Base-by-base conservation (phyloP, 1,140 invertebrate genomes). In the Bradysia coprophila region DNA sequence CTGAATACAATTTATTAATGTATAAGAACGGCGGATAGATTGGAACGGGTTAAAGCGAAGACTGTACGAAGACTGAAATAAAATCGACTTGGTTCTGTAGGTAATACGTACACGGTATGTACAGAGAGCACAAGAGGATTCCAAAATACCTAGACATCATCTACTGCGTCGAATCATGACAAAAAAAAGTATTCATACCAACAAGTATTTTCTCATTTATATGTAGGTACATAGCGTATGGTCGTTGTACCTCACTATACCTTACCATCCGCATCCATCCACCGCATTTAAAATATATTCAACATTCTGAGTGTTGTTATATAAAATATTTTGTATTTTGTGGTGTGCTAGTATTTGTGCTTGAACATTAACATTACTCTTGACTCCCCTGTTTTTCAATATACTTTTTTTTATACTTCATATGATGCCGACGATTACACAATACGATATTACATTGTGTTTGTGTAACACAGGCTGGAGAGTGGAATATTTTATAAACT, bases 1-100 rank as follows among this genome's bases (percentile, higher is more conserved):
- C 41, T 41, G 44, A 40, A 42, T 48, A 41, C 31, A 37, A 45
- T 43, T 40, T 9, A 47, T 41, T n/a, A 18, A 18, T 38, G 36
- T 38, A 15, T 38, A 38, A 38, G 36, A 38, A 20, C 36, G 36
- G 36, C 36, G 36, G 36, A 38, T 18, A 38, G 36, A 38, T 38
- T 60, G 57, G 57, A 60, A 60, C 57, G 57, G 57, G 57, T 60
- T 60, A 60, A 59, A 60, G 57, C 57, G 57, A 60, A 60, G 57
- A 60, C 57, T 60, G 57, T 60, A 60, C 57, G 57, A 60, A 60
- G 57, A 60, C 57, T 60, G 57, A 60, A 59, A 55, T 59, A 56
- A 60, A 54, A 59, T 56, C 57, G 51, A 51, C 51, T 56, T 54
- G 48, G 50, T 56, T 59, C 57, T 55, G 53, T 55, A 59, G 57